Evolutionary conservation across 1,140 invertebrate genomes (phyloP).

Genomic region (Hylaeus volcanicus): DNA sequence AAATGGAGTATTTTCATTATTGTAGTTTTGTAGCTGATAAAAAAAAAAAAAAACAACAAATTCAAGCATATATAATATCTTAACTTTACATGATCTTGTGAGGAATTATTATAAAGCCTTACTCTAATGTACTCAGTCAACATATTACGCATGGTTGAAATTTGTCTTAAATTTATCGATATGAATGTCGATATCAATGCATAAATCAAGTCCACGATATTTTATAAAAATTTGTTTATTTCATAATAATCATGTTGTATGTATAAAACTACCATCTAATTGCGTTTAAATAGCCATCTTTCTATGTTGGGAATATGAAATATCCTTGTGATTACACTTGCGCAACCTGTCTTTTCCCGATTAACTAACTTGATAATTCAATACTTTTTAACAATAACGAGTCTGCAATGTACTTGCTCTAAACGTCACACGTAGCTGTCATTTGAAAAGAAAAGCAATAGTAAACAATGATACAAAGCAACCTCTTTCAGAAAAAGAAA

Average conservation of each 20-base stretch:
- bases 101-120: too few species aligned
- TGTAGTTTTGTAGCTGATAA: too few species aligned
- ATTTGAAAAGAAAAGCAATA: not conserved
- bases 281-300: conserved; percentile 66
- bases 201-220: not conserved
- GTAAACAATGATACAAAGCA: not conserved
- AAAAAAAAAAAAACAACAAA: too few species aligned
- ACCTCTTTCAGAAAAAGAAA: conserved; percentile 30
- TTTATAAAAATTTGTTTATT: conserved; percentile 74
- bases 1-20: too few species aligned
- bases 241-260: conserved; percentile 71
- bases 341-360: conserved; percentile 41
- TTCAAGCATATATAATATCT: too few species aligned
- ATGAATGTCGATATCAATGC: too few species aligned
- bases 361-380: conserved; percentile 52
- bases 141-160: too few species aligned
- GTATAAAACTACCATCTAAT: conserved; percentile 76
- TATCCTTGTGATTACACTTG: conserved; percentile 44
- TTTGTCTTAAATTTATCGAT: not conserved
- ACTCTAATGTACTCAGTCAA: too few species aligned
- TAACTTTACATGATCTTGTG: too few species aligned
- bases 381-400: conserved; percentile 12
- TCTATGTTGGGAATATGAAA: conserved; percentile 54
- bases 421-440: conserved; percentile 2
- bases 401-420: conserved; percentile 1